Evolutionary conservation across 2,888 invertebrate genomes (phyloP), one percentile per base, ranked within the genome.

Genomic region (Apodemia zela): DNA sequence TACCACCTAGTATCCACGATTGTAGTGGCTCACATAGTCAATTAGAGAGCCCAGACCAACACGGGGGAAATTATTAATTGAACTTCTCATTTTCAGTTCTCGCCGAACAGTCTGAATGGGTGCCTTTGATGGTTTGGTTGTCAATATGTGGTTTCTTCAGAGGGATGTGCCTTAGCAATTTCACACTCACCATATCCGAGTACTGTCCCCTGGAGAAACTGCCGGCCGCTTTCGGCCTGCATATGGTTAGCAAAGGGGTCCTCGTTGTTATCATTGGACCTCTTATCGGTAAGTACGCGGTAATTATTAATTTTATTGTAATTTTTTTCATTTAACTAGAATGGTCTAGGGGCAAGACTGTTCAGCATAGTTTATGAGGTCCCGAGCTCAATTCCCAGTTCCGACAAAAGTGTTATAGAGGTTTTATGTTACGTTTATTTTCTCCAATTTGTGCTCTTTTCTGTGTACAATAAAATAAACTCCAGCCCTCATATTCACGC

Each of bases 141-240:
- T 94, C 95, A 0, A 93, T 96, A 63, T 95, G 95, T 78, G 96
- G 96, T 17, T 96, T 96, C 88, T 94, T 96, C 81, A 92, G 96
- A 65, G 96, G 96, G 65, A 94, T 95, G 76, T 95, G 96, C 17
- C 89, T 96, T 59, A 95, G 95, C 72, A 96, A 96, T 84, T 94
- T 96, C 77, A 95, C 95, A 42, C 93, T 96, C 8, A 95, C 95
- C n/a, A 95, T 96, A 71, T 95, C 96, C 0, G 96, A 96, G 82
- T 95, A 95, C 74, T 94, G 94, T 70, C 94, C 95, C 0, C 78
- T 94, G 70, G 95, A 96, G 76, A 95, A 95, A 75, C 80, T 96
- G 67, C 96, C 96, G 0, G 95, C 95, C 7, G 96, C 96, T 13
- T 95, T 95, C 76, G 96, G 96, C 17, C 87, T 96, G 75, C 96